These are phyloP conservation scores for Mizuhopecten yessoensis DNA, from an alignment of 1,140 invertebrate genomes.

Conservation along the genomic window DNA sequence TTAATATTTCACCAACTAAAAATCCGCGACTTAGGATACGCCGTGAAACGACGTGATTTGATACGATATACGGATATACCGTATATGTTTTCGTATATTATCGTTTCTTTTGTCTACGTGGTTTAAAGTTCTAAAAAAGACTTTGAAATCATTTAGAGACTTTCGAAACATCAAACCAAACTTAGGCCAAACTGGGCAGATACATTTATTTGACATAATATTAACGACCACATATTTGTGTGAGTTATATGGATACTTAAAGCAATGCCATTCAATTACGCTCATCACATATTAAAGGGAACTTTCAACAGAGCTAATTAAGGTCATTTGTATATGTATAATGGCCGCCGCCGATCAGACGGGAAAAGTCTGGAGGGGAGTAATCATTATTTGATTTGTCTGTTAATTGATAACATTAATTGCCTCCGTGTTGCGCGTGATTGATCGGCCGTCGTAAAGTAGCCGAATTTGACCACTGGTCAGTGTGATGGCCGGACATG, in stretches of 20 bases:
- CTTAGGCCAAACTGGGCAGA: too few species aligned
- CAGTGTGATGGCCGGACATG: conserved; percentile 12
- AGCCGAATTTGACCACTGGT: neutral
- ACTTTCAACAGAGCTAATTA: conserved; percentile 6
- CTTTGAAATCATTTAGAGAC: too few species aligned
- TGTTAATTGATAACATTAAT: conserved; percentile 40
- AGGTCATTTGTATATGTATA: neutral
- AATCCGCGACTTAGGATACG: too few species aligned
- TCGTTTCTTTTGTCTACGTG: too few species aligned
- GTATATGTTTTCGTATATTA: too few species aligned
- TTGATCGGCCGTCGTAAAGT: conserved; percentile 16
- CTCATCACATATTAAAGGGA: conserved; percentile 6
- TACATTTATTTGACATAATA: neutral
- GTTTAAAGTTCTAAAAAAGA: too few species aligned
- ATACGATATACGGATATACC: too few species aligned
- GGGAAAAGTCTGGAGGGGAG: neutral
- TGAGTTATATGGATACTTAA: too few species aligned
- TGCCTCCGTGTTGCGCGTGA: neutral
- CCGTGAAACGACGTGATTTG: too few species aligned
- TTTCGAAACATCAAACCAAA: too few species aligned
- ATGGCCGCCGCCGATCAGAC: neutral
- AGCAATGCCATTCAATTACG: too few species aligned
- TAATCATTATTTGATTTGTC: conserved; percentile 32
- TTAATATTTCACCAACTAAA: too few species aligned
- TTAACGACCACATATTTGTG: neutral